Conservation (phyloP, 2,113 vertebrate genomes). For the Bostrychus sinensis region DNA sequence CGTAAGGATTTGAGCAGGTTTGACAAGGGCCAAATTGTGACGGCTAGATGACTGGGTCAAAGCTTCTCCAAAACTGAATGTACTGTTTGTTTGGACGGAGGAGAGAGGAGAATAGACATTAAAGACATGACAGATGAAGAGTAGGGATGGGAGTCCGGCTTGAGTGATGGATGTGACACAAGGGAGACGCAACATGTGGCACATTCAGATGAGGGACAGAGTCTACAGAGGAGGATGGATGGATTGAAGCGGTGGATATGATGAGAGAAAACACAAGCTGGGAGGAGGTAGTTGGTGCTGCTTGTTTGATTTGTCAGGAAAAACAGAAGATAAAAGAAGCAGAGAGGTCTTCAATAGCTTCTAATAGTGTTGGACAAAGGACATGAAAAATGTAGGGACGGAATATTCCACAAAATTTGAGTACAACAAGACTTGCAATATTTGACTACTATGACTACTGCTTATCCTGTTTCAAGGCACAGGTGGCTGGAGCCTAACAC, state of each 20-base stretch:
- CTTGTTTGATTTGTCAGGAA: constrained; percentile 28
- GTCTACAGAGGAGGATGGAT: not conserved
- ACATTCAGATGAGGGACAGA: constrained; percentile 50
- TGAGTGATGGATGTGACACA: constrained; percentile 39
- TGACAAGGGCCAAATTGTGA: constrained; percentile 16
- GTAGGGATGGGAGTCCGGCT: constrained; percentile 16
- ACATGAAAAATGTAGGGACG: too few relatives aligned
- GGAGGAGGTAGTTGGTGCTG: constrained; percentile 30
- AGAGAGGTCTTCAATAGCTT: constrained; percentile 17
- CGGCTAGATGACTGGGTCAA: constrained; percentile 25
- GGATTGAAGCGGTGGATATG: constrained; percentile 29
- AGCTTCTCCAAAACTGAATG: too few relatives aligned
- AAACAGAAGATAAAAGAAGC: constrained; percentile 35
- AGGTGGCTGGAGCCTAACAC: too few relatives aligned
- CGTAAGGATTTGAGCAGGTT: too few relatives aligned
- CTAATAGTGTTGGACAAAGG: constrained; percentile 1
- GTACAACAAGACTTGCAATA: too few relatives aligned
- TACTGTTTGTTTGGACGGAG: constrained; percentile 39
- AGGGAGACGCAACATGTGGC: constrained; percentile 37
- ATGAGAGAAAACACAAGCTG: constrained; percentile 24
- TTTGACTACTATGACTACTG: too few relatives aligned
- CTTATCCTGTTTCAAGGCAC: too few relatives aligned
- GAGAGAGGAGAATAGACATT: constrained; percentile 21
- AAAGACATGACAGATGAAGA: constrained; percentile 39
- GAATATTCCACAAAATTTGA: too few relatives aligned